Base-by-base conservation (phyloP, 1,140 invertebrate species). In the Polypedilum vanderplanki region DNA sequence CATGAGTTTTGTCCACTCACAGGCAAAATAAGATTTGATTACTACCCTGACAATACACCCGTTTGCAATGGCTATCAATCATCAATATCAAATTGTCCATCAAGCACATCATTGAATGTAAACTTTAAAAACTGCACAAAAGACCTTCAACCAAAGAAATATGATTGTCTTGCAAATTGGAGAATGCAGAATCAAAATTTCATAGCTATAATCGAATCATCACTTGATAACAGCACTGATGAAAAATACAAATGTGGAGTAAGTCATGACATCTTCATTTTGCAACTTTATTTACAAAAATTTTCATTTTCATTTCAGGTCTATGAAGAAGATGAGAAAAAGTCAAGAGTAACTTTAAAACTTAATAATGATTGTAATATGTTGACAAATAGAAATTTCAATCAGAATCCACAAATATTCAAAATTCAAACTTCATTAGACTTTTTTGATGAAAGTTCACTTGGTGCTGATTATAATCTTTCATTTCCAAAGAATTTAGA, bases 81-180 rank as follows among this genome's bases (percentile, higher is more conserved):
- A 70, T 18, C 65, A 70, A 70, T 70, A 18, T 70, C 65, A 70
- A 18, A 70, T 20, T 70, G 65, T 70, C 65, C 65, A 70, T 70
- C 65, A n/a, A 22, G 65, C 17, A 18, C 65, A 18, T 20, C 20
- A 22, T 7, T 70, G 65, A 70, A 70, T 70, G 17, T 70, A 3
- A n/a, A 22, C 17, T 70, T 70, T 70, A n/a, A 18, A 10, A 18
- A 22, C 10, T 70, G 65, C 17, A 70, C 65, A 20, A 7, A 5
- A 7, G 17, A 18, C 17, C 17, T 18, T 70, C 20, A 70, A 8
- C 17, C 17, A 1, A 20, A 9, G 10, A 70, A n/a, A 20, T 20
- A 18, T 20, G 65, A 70, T 18, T 70, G 65, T 18, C 9, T 70
- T 18, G 65, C n/a, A 70, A 18, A 70, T 70, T 70, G 65, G 65